Evolutionary conservation across 53 echinoderm and acorn worm genomes (phyloP).

Genomic region (Henricia sp.): DNA sequence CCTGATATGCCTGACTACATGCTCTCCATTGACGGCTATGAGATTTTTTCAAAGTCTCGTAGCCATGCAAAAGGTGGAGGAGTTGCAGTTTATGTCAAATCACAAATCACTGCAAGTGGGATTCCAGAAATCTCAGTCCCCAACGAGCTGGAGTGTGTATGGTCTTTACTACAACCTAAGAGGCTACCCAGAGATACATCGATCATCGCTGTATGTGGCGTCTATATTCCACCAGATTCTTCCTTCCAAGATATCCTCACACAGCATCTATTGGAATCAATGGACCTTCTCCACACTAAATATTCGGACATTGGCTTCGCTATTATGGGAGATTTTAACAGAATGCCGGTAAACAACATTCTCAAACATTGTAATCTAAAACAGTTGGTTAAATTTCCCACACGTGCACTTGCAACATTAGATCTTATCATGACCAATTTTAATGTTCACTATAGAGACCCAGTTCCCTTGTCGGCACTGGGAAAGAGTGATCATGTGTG

Average conservation of each 20-base stretch:
- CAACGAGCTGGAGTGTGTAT: conserved; percentile 32
- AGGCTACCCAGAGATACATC: conserved; percentile 27
- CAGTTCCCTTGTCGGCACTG: background rate
- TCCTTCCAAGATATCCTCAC: background rate
- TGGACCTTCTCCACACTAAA: background rate
- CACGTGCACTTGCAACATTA: background rate
- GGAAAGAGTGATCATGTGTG: conserved; percentile 10
- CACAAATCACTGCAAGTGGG: conserved; percentile 2
- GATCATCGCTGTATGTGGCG: conserved; percentile 15
- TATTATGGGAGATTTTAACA: conserved; percentile 28
- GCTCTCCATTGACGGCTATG: conserved; percentile 28
- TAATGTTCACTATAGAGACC: background rate
- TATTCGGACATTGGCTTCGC: background rate
- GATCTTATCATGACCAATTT: conserved; percentile 10
- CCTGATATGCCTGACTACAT: conserved; percentile 32
- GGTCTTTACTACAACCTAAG: conserved; percentile 21
- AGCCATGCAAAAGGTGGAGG: conserved; percentile 7
- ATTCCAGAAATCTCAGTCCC: conserved; percentile 4
- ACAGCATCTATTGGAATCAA: background rate
- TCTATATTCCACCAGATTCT: background rate
- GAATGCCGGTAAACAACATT: conserved; percentile 18
- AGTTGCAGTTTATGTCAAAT: conserved; percentile 14
- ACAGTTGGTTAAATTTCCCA: too few relatives aligned
- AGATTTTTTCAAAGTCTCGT: background rate
- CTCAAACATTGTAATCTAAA: conserved; percentile 10